phyloP scores from a whole-genome alignment of 2,888 invertebrate genomes.

The Aleiodes testaceus region DNA sequence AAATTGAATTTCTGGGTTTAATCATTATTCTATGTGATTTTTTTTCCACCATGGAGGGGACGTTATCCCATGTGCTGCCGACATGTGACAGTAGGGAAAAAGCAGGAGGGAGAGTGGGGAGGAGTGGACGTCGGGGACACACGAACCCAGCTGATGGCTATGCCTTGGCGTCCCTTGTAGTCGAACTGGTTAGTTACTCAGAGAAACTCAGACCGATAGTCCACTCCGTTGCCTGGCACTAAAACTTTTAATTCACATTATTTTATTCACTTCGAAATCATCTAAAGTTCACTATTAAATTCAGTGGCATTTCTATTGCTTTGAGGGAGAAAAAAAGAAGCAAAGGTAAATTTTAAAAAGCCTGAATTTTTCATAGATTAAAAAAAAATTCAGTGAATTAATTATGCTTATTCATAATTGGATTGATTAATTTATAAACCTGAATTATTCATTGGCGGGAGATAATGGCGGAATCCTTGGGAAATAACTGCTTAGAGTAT shows the following conservation, averaged over 20 bases:
- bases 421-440: too few relatives aligned
- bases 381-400: too few relatives aligned
- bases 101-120: slow-evolving; percentile 41
- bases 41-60: not conserved
- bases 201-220: slow-evolving; percentile 15
- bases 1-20: not conserved
- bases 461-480: slow-evolving; percentile 15
- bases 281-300: too few relatives aligned
- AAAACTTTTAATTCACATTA: slow-evolving; percentile 13
- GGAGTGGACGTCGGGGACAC: slow-evolving; percentile 22
- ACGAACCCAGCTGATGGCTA: slow-evolving; percentile 67
- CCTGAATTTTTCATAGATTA: too few relatives aligned
- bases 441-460: slow-evolving; percentile 24
- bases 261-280: not conserved
- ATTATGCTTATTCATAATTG: too few relatives aligned
- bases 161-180: slow-evolving; percentile 52
- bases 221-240: not conserved
- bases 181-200: slow-evolving; percentile 56
- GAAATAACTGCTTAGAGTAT: slow-evolving; percentile 55
- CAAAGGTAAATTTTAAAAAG: too few relatives aligned
- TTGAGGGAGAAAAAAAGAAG: too few relatives aligned
- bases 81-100: slow-evolving; percentile 56
- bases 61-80: slow-evolving; percentile 61
- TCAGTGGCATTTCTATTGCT: too few relatives aligned
- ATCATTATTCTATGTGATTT: not conserved